Percentiles rank a stretch among this genome's conserved stretches.
These are phyloP conservation scores for Aspidiotus rigidus DNA, from an alignment of 2,888 invertebrate genomes.

Conservation along the genomic window DNA sequence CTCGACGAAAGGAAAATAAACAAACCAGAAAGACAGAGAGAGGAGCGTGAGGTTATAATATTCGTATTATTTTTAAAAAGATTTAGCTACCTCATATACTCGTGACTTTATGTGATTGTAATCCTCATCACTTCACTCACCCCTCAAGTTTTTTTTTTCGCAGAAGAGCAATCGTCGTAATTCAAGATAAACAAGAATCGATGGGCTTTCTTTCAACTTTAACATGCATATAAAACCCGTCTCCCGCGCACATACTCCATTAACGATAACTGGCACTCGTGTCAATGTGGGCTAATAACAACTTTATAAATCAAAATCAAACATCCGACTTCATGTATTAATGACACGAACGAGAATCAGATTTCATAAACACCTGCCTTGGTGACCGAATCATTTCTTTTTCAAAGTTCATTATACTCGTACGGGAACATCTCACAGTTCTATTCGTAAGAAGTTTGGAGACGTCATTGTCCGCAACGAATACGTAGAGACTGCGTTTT, in stretches of 20 bases:
- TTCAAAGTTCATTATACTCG: not conserved
- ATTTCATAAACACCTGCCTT: not conserved
- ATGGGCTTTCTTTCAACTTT: no score
- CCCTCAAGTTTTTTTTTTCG: constrained; percentile 13
- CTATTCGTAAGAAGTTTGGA: no score
- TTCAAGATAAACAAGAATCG: constrained; percentile 20
- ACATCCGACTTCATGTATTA: not conserved
- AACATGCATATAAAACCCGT: no score
- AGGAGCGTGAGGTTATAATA: constrained; percentile 18
- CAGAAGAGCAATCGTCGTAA: constrained; percentile 18
- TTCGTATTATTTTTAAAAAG: constrained; percentile 22
- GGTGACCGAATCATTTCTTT: not conserved
- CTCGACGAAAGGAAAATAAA: constrained; percentile 33
- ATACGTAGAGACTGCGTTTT: no score
- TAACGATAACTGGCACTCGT: not conserved
- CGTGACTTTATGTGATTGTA: constrained; percentile 6
- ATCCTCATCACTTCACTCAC: constrained; percentile 13
- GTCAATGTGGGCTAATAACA: not conserved
- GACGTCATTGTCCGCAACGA: no score
- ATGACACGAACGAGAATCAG: not conserved
- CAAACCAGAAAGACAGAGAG: constrained; percentile 11
- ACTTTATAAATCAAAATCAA: not conserved
- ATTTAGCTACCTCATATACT: constrained; percentile 10
- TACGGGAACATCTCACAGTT: no score
- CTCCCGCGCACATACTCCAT: not conserved